Conservation (phyloP, 2,113 vertebrate species). For the Urocitellus parryii region DNA sequence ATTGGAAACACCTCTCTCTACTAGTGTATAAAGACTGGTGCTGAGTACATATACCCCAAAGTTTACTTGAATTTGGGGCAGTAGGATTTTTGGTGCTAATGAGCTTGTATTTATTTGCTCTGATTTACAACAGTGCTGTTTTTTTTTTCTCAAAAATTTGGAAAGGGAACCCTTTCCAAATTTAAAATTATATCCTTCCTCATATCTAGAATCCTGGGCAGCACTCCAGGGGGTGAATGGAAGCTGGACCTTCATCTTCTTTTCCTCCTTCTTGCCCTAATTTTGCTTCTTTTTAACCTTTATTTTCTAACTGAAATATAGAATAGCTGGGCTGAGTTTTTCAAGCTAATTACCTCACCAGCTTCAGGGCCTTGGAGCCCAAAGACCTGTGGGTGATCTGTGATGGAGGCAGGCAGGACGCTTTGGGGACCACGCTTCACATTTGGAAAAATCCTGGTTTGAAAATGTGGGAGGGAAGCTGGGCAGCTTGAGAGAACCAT, state of each 20-base stretch:
- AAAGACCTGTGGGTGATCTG: not conserved
- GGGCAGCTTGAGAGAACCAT: conserved; percentile 15
- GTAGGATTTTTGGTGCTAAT: conserved; percentile 4
- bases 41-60: not conserved
- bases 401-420: not conserved
- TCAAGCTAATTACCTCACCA: not conserved
- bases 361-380: not conserved
- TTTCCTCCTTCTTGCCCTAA: not conserved
- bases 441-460: conserved; percentile 38
- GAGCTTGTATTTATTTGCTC: conserved; percentile 45
- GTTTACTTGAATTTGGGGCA: conserved; percentile 49
- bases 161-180: not conserved
- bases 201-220: not conserved
- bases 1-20: not conserved
- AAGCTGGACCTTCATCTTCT: not conserved
- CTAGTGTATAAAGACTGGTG: conserved; percentile 58
- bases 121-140: not conserved
- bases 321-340: not conserved
- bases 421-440: not conserved
- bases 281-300: not conserved
- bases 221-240: not conserved
- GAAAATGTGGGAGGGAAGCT: conserved; percentile 54
- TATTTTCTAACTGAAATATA: not conserved
- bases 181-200: not conserved
- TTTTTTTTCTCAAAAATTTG: not conserved